Base-by-base conservation (phyloP, 30 jellyfish, hydroid and myxozoan genomes). In the Phacellophora camtschatica region DNA sequence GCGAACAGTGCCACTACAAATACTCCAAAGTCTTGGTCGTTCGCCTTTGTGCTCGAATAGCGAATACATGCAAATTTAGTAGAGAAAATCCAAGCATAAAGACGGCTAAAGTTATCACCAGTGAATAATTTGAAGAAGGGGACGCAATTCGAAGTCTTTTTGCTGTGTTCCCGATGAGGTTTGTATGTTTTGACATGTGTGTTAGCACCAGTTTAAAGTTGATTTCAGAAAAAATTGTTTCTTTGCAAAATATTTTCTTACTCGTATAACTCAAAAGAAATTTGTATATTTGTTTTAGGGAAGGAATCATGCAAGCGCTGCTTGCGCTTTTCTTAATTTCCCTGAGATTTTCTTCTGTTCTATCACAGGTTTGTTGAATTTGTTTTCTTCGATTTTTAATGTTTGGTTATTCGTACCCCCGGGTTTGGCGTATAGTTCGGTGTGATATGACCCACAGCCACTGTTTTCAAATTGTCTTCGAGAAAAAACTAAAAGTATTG, bases 161-260 rank as follows among this genome's bases (percentile, higher is more conserved):
- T 51, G 48, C 91, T 55, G 53, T 80, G 69, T 51, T 80, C 91
- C 91, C 31, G 59, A 80, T 80, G 91, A 80, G 91, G 91, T 80
- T 6, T 39, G 91, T 80, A 29, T 39, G 28, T 15, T 57, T 22
- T 57, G 23, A 7, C n/a, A 20, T 5, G 8, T 65, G 27, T 34
- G 10, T 1, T 0, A n/a, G 15, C 15, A 12, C 22, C 7, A 3
- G 28, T 3, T 30, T 49, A 5, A 49, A 15, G 16, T 49, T 49
- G n/a, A 49, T n/a, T n/a, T n/a, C n/a, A n/a, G n/a, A n/a, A n/a
- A n/a, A n/a, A n/a, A n/a, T n/a, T n/a, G n/a, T n/a, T n/a, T n/a
- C n/a, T n/a, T n/a, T n/a, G n/a, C n/a, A n/a, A n/a, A n/a, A n/a
- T n/a, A n/a, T n/a, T n/a, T n/a, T n/a, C n/a, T n/a, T n/a, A n/a